A percentile compares a stretch with the other conserved stretches of the same genome.
These are phyloP conservation scores for Heliangelus exortis DNA, from an alignment of 2,797 vertebrate genomes.

Conservation along the genomic window DNA sequence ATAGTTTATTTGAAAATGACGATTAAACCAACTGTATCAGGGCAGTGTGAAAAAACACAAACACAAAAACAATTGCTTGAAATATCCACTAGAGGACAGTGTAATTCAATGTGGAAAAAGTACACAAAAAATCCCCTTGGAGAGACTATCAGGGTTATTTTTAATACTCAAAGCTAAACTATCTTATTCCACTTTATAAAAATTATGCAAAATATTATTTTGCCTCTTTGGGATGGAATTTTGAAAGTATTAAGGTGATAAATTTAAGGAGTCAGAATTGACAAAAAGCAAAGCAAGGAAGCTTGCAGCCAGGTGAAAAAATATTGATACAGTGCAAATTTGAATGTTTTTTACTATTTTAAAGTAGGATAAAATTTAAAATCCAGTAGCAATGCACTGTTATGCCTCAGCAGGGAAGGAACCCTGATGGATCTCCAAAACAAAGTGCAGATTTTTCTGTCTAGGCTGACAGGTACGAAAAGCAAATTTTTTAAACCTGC, in stretches of 20 bases:
- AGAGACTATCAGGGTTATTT: constrained; percentile 49
- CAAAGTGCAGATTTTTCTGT: neutral
- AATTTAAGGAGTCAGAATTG: constrained; percentile 47
- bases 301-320: constrained; percentile 10
- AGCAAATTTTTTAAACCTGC: neutral
- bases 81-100: constrained; percentile 89
- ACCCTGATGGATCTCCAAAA: neutral
- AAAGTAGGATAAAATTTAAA: neutral
- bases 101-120: constrained; percentile 79
- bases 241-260: constrained; percentile 48
- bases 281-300: constrained; percentile 34
- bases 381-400: neutral
- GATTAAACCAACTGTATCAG: constrained; percentile 1
- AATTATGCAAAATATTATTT: constrained; percentile 58
- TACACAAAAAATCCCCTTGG: constrained; percentile 40
- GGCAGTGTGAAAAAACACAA: neutral
- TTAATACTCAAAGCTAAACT: constrained; percentile 49
- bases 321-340: neutral
- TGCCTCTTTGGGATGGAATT: constrained; percentile 41
- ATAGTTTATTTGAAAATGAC: constrained; percentile 15
- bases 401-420: neutral
- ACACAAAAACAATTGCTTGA: constrained; percentile 33
- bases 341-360: neutral
- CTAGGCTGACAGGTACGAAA: neutral
- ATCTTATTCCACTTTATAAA: constrained; percentile 18